These are phyloP conservation scores for Trichoplusia ni DNA, from an alignment of 1,140 invertebrate genomes.

Conservation along the genomic window DNA sequence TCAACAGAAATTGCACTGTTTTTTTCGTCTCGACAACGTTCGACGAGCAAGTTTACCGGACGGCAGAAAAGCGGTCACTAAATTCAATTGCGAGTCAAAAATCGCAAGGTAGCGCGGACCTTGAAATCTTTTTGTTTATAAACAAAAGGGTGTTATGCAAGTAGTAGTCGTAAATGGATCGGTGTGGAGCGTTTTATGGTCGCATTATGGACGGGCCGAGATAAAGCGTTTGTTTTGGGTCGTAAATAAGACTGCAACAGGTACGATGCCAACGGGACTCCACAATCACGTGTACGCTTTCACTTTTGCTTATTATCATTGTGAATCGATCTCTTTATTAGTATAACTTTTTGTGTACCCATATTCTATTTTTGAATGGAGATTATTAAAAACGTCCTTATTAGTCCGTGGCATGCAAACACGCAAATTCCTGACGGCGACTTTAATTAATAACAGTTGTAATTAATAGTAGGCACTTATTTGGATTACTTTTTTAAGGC, in stretches of 20 bases:
- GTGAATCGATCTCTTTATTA: constrained; percentile 51
- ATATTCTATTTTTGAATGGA: constrained; percentile 12
- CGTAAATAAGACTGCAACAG: constrained; percentile 80
- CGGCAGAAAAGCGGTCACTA: constrained; percentile 57
- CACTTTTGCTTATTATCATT: constrained; percentile 72
- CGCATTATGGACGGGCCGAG: constrained; percentile 74
- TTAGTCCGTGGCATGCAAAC: constrained; percentile 19
- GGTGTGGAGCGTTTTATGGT: constrained; percentile 73
- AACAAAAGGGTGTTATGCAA: constrained; percentile 78
- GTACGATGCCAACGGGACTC: constrained; percentile 73
- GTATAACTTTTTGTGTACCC: constrained; percentile 20
- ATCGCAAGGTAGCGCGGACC: constrained; percentile 53
- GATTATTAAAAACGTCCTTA: constrained; percentile 14
- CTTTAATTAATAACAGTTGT: constrained; percentile 26
- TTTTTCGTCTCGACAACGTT: background rate
- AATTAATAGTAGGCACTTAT: constrained; percentile 23
- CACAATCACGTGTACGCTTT: constrained; percentile 68
- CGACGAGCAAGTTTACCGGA: constrained; percentile 44
- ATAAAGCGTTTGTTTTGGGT: constrained; percentile 80
- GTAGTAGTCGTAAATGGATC: constrained; percentile 61
- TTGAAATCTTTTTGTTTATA: constrained; percentile 76
- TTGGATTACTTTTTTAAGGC: constrained; percentile 24
- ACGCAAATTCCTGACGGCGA: constrained; percentile 15
- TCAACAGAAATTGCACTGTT: constrained; percentile 32
- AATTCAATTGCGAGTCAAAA: constrained; percentile 44